Evolutionary conservation across 1,140 invertebrate species (phyloP), one percentile per base, ranked within the genome.

Genomic region (Aphaenogaster ashmeadi): DNA sequence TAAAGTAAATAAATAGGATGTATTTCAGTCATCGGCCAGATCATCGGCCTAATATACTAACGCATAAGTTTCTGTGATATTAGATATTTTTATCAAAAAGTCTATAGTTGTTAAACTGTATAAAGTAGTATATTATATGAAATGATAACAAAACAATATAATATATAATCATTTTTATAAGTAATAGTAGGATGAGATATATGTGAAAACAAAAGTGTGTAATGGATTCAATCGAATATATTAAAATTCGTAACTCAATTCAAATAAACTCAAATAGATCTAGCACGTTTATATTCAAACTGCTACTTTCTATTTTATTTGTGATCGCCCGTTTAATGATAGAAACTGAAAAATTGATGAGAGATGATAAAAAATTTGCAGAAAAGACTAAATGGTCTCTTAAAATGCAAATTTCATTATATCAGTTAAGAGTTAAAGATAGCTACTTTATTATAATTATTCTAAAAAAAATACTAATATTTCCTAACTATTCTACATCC

Each of bases 381-480:
- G 41, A 27, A 27, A 58, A 0, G 8, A 27, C 27, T 27, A 27
- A 27, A 44, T 27, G 21, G 4, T 44, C 5, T 77, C 38, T 27
- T 44, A 21, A 77, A 60, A 60, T 77, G 0, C 11, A 38, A 33
- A 62, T 47, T 18, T 11, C 15, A 11, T 33, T 79, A 38, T 15
- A 56, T 13, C n/a, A 41, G 60, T 79, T 79, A 79, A 67, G 60
- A 79, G 27, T 66, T 79, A 79, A 79, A 79, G 27, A 66, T 36
- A 79, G 50, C 11, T 33, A 36, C 27, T 66, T 21, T 47, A 1
- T 58, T 66, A 36, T n/a, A 41, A 41, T 75, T 38, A 56, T 60
- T 27, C 21, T 77, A 62, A 67, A 36, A 66, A 27, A 78, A 47
- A 64, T 79, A 66, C 13, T 79, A 79, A 66, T 79, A 50, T 6